Evolutionary conservation across 2,888 invertebrate genomes (phyloP).

Genomic region (Sylvicola fuscatus): DNA sequence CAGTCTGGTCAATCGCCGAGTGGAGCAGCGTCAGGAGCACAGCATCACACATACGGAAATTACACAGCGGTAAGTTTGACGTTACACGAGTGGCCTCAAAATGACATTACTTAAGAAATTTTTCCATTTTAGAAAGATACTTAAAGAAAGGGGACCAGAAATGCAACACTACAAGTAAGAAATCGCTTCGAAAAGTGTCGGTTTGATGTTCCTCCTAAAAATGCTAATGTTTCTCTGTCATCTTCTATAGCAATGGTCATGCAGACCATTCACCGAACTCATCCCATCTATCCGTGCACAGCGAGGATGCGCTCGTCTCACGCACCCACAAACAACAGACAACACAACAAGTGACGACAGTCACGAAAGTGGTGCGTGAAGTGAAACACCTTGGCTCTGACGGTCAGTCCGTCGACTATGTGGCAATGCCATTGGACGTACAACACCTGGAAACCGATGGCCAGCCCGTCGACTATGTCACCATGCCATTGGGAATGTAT

Average conservation of each 20-base stretch:
- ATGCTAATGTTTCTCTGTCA: neutral
- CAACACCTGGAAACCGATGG: slow-evolving; percentile 33
- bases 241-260: slow-evolving; percentile 36
- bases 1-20: slow-evolving; percentile 46
- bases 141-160: slow-evolving; percentile 38
- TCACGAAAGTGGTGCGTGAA: slow-evolving; percentile 47
- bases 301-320: slow-evolving; percentile 31
- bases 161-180: slow-evolving; percentile 45
- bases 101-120: too few species aligned
- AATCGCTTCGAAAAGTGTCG: slow-evolving; percentile 18
- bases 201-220: slow-evolving; percentile 1
- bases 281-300: slow-evolving; percentile 29
- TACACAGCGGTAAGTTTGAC: slow-evolving; percentile 38
- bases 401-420: slow-evolving; percentile 30
- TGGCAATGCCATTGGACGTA: slow-evolving; percentile 27
- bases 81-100: too few species aligned
- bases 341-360: slow-evolving; percentile 47
- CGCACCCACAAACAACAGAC: slow-evolving; percentile 45
- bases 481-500: slow-evolving; percentile 25
- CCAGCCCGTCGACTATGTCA: slow-evolving; percentile 30
- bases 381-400: slow-evolving; percentile 34
- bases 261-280: slow-evolving; percentile 41
- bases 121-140: slow-evolving; percentile 32
- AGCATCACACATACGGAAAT: slow-evolving; percentile 45
- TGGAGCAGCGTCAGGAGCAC: slow-evolving; percentile 45